A percentile compares a stretch with the other conserved stretches of the same genome.
These are phyloP conservation scores for Mesocricetus auratus DNA, from an alignment of 2,113 vertebrate species.

Conservation along the genomic window DNA sequence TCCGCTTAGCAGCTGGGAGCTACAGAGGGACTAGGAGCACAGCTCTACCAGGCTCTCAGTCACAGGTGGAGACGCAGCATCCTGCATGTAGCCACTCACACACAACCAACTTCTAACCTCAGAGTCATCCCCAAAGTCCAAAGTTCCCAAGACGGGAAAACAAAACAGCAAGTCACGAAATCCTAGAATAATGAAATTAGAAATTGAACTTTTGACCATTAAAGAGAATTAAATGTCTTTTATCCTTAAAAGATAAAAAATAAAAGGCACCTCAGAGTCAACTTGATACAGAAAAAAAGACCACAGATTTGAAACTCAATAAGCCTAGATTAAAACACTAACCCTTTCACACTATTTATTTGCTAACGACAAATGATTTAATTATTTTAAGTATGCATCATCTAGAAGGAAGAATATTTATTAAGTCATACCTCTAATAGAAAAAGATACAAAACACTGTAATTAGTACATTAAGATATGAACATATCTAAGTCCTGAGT, in stretches of 20 bases:
- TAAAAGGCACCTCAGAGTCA: neutral
- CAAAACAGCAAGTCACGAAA: conserved; percentile 16
- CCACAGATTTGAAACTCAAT: neutral
- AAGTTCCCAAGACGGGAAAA: conserved; percentile 46
- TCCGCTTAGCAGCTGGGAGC: neutral
- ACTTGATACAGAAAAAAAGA: conserved; percentile 39
- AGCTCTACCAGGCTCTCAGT: neutral
- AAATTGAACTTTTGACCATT: conserved; percentile 12
- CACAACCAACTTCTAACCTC: conserved; percentile 53
- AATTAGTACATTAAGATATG: neutral
- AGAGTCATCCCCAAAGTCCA: conserved; percentile 17
- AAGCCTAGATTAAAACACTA: conserved; percentile 20
- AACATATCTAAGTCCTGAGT: neutral
- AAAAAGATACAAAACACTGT: neutral
- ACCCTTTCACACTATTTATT: neutral
- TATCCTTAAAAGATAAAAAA: conserved; percentile 27
- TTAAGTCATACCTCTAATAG: neutral
- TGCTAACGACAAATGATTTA: conserved; percentile 20
- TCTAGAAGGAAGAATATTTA: conserved; percentile 25
- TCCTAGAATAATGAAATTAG: conserved; percentile 55
- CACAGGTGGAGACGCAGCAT: neutral
- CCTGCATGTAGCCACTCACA: conserved; percentile 6
- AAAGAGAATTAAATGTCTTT: conserved; percentile 1
- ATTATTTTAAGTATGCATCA: neutral
- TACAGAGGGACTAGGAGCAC: neutral